Evolutionary conservation across 23 tunicate species (phyloP).

Genomic region (Phallusia fumigata): DNA sequence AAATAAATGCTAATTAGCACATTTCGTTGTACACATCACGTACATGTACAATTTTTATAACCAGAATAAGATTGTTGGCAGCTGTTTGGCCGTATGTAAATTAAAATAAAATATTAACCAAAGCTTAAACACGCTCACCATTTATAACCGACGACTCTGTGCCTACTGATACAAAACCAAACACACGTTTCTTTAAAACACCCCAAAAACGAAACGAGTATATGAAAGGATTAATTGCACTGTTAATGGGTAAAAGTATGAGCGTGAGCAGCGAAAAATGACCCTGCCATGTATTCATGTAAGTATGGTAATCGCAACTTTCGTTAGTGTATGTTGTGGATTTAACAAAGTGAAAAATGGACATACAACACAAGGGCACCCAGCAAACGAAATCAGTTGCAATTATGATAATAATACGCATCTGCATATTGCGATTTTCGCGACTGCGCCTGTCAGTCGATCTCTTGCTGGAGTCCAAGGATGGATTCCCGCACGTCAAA

Average conservation of each 20-base stretch:
- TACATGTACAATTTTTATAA: too few species aligned
- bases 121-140: not conserved
- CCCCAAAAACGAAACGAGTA: slow-evolving; percentile 3
- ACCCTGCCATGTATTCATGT: slow-evolving; percentile 4
- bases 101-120: too few species aligned
- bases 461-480: not conserved
- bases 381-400: slow-evolving; percentile 36
- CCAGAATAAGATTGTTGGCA: too few species aligned
- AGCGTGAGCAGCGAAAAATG: not conserved
- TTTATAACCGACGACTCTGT: not conserved
- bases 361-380: slow-evolving; percentile 29
- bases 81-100: too few species aligned
- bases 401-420: slow-evolving; percentile 20
- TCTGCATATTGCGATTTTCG: slow-evolving; percentile 26
- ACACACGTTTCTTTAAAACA: not conserved
- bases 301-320: not conserved
- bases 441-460: not conserved
- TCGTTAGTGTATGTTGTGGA: not conserved
- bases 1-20: too few species aligned
- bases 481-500: not conserved
- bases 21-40: too few species aligned
- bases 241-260: not conserved
- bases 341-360: slow-evolving; percentile 3
- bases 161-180: not conserved
- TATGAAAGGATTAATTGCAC: not conserved